phyloP scores from a whole-genome alignment of 2,797 vertebrate species.

The Xiphophorus birchmanni region DNA sequence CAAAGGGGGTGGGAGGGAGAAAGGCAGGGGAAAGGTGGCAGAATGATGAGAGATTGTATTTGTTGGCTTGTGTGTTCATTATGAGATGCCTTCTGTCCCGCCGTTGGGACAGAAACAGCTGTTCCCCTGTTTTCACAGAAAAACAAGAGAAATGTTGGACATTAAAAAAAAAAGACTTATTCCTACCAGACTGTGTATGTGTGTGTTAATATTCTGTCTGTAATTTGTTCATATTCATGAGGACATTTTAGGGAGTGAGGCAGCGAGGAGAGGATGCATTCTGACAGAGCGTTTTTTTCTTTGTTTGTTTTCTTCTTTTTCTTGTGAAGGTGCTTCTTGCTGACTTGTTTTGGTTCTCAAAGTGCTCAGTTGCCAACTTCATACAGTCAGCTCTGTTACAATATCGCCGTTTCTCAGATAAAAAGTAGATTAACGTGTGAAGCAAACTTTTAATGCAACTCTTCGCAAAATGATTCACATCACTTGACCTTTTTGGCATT shows the following conservation, averaged over 20 bases:
- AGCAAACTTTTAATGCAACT: background rate
- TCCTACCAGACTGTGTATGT: constrained; percentile 62
- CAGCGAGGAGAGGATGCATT: constrained; percentile 21
- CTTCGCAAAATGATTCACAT: background rate
- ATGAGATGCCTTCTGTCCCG: constrained; percentile 72
- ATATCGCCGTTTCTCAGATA: background rate
- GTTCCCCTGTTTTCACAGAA: constrained; percentile 73
- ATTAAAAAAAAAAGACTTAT: constrained; percentile 77
- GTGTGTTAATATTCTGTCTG: constrained; percentile 31
- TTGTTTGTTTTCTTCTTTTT: background rate
- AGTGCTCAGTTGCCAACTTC: constrained; percentile 26
- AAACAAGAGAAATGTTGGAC: constrained; percentile 81
- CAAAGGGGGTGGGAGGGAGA: constrained; percentile 2
- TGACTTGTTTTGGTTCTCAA: constrained; percentile 29
- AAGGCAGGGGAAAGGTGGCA: constrained; percentile 12
- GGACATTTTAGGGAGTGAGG: constrained; percentile 22
- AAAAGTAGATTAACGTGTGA: background rate
- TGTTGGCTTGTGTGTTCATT: constrained; percentile 77
- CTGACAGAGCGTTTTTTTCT: constrained; percentile 15
- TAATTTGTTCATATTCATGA: constrained; percentile 45
- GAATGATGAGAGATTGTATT: constrained; percentile 58
- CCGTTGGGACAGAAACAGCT: constrained; percentile 68
- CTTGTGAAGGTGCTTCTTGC: background rate
- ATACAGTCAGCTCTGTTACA: constrained; percentile 15
- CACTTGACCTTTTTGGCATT: background rate